These are phyloP conservation scores for Brachypalpus laphriformis DNA, from an alignment of 2,888 invertebrate species.

Conservation along the genomic window DNA sequence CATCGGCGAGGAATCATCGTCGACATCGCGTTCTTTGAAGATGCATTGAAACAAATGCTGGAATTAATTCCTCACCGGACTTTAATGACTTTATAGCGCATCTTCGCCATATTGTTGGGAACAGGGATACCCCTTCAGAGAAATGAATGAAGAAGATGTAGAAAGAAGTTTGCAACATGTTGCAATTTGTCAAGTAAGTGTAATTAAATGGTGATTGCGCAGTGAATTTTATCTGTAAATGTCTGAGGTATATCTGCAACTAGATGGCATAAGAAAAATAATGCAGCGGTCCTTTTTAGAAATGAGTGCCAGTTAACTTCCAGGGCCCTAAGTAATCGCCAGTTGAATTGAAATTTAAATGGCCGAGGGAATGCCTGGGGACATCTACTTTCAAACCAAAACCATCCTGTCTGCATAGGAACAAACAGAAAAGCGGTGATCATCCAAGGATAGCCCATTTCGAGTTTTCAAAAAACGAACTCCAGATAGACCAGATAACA, in stretches of 20 bases:
- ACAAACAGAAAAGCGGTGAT: too few species aligned
- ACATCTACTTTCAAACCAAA: too few species aligned
- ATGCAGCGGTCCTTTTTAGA: background rate
- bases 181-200: slow-evolving; percentile 35
- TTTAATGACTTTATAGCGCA: slow-evolving; percentile 72
- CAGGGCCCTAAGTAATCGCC: too few species aligned
- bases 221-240: slow-evolving; percentile 14
- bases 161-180: slow-evolving; percentile 31
- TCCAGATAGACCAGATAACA: too few species aligned
- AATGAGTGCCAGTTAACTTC: background rate
- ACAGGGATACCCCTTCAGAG: slow-evolving; percentile 9
- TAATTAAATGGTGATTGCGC: slow-evolving; percentile 31
- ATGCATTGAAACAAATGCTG: slow-evolving; percentile 73
- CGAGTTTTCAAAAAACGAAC: too few species aligned
- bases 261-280: background rate
- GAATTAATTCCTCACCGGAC: slow-evolving; percentile 73
- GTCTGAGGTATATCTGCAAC: background rate
- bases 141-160: slow-evolving; percentile 13
- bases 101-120: slow-evolving; percentile 56
- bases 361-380: too few species aligned
- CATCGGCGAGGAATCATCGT: slow-evolving; percentile 41
- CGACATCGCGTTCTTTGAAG: slow-evolving; percentile 58
- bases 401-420: too few species aligned
- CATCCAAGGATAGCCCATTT: too few species aligned
- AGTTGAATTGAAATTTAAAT: too few species aligned